phyloP scores from a whole-genome alignment of 2,113 vertebrate genomes.

The Hippopotamus amphibius region DNA sequence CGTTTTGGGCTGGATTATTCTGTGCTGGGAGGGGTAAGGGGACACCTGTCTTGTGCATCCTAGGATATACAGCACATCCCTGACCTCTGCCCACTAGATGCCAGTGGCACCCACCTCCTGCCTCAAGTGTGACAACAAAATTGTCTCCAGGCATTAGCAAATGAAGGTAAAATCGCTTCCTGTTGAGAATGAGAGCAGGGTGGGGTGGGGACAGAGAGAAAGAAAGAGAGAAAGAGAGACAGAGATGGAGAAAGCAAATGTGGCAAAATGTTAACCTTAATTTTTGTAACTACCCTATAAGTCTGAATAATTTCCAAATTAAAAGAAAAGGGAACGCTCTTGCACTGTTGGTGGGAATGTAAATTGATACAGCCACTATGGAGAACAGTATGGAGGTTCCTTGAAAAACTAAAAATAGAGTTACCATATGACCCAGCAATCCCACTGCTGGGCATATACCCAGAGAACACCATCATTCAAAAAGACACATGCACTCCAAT shows the following conservation, averaged over 20 bases:
- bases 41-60: too few species aligned
- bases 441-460: too few species aligned
- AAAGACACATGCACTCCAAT: too few species aligned
- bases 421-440: too few species aligned
- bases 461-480: too few species aligned
- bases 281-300: constrained; percentile 9
- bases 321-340: background rate
- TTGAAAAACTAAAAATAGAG: too few species aligned
- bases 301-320: constrained; percentile 22
- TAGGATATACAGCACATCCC: too few species aligned
- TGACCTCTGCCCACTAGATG: background rate
- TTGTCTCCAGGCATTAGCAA: background rate
- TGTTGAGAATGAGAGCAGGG: background rate
- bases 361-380: too few species aligned
- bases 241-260: background rate
- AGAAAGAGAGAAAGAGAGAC: background rate
- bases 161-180: background rate
- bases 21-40: too few species aligned
- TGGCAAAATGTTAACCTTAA: background rate
- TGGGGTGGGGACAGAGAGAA: too few species aligned
- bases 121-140: background rate
- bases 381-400: too few species aligned
- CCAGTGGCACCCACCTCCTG: background rate
- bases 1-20: background rate
- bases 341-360: too few species aligned